These are phyloP conservation scores for Paraplagusia blochii DNA, from an alignment of 2,113 vertebrate species.

Conservation along the genomic window DNA sequence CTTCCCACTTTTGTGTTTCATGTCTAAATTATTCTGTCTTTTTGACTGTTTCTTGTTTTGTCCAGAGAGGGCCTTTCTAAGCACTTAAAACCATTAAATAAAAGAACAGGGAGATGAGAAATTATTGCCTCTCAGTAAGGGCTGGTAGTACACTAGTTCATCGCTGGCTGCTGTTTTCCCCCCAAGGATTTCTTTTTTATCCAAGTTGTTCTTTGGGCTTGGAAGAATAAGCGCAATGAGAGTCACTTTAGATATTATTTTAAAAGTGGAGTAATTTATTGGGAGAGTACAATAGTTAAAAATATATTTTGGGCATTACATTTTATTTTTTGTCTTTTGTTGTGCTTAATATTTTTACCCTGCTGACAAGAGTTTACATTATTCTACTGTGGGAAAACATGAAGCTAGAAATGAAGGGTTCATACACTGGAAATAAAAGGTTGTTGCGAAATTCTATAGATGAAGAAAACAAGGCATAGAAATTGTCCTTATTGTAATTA, in stretches of 20 bases:
- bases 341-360: constrained; percentile 52
- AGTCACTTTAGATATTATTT: constrained; percentile 35
- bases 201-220: constrained; percentile 26
- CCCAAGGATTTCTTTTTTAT: constrained; percentile 23
- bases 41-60: constrained; percentile 14
- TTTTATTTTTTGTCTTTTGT: constrained; percentile 10
- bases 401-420: constrained; percentile 12
- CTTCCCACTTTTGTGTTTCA: constrained; percentile 16
- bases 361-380: constrained; percentile 60
- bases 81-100: constrained; percentile 39
- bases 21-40: constrained; percentile 35
- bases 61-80: constrained; percentile 40
- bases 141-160: constrained; percentile 69
- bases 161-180: constrained; percentile 44
- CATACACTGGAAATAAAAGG: constrained; percentile 58
- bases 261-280: constrained; percentile 50
- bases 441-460: constrained; percentile 3
- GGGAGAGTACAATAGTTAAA: constrained; percentile 1
- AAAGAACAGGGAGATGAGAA: constrained; percentile 28
- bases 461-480: constrained; percentile 17
- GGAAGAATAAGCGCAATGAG: constrained; percentile 13
- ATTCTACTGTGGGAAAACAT: constrained; percentile 3
- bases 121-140: constrained; percentile 67
- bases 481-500: constrained; percentile 28
- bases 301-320: constrained; percentile 43